Base-by-base conservation (phyloP, 2,888 invertebrate genomes). In the Lathronympha strigana region DNA sequence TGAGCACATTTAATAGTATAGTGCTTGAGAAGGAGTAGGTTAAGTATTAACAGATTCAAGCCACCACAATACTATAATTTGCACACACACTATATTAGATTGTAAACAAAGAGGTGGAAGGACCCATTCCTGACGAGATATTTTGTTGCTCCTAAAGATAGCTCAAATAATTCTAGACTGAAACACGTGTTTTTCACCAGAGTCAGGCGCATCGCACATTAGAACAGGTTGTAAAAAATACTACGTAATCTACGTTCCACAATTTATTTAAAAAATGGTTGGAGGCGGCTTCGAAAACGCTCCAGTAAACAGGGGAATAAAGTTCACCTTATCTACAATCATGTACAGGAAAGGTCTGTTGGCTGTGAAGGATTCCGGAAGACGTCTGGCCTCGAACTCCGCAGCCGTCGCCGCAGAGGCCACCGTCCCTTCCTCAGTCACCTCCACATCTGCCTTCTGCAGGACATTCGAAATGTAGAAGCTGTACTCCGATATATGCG, bases 291-390 rank as follows among this genome's bases (percentile, higher is more conserved):
- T 86, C 0, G 90, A 88, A 72, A 88, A 92, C 4, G 86, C 89
- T 1, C 91, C 91, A 11, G 76, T 77, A 53, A 92, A 88, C 15
- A 92, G 61, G 0, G 88, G 83, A 0, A 89, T 68, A 28, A 84
- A 76, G 0, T 73, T 69, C 8, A 70, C 25, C 60, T 79, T 84
- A 63, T 92, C 89, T 0, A 88, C 79, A 17, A 92, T 87, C 83
- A 89, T 88, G 62, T 80, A 91, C n/a, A 88, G 38, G 69, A 92
- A 92, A 0, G 91, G 90, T 66, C 74, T 84, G 70, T 88, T 86
- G 0, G 79, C 88, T 0, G 74, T 62, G 40, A 87, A 88, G 25
- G 75, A 66, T 0, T 72, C 69, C 0, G 81, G 79, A 25, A 77
- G 9, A 4, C 71, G 73, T 31, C 86, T 79, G 0, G 77, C 70